These are phyloP conservation scores for Dicrurus megarhynchus DNA, from an alignment of 2,113 vertebrate genomes.

Conservation along the genomic window DNA sequence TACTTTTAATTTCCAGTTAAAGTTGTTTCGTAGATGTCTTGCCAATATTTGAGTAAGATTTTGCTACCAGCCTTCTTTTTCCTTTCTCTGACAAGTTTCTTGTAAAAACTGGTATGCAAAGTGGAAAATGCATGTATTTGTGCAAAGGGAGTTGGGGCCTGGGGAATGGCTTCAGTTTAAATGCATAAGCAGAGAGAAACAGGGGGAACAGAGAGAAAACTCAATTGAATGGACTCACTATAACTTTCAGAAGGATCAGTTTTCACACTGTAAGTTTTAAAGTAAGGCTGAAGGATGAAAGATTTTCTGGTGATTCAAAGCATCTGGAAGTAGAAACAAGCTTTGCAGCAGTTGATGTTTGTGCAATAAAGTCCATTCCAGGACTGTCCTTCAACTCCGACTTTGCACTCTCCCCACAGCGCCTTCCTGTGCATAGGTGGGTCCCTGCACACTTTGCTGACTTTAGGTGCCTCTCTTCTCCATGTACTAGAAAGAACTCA, in stretches of 20 bases:
- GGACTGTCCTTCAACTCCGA: not conserved
- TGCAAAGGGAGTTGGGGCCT: not conserved
- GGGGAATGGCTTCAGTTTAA: not conserved
- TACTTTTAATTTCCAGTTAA: not conserved
- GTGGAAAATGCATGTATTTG: not conserved
- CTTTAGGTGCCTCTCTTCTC: not conserved
- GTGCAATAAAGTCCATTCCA: not conserved
- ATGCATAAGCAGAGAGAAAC: not conserved
- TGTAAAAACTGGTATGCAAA: not conserved
- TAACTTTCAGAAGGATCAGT: not conserved
- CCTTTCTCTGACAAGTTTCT: not conserved
- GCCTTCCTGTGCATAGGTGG: not conserved
- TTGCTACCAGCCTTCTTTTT: not conserved
- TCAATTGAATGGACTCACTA: not conserved
- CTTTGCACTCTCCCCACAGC: not conserved
- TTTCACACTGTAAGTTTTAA: not conserved
- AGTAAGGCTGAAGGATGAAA: not conserved
- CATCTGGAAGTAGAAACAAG: not conserved
- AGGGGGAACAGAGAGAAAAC: not conserved
- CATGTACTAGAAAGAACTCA: not conserved
- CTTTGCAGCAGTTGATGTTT: not conserved
- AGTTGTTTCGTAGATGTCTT: not conserved
- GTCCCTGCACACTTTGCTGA: not conserved
- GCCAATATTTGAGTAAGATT: not conserved
- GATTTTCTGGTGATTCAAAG: not conserved